Evolutionary conservation across 1,140 invertebrate genomes (phyloP).

Genomic region (honey bee (Apis mellifera)): DNA sequence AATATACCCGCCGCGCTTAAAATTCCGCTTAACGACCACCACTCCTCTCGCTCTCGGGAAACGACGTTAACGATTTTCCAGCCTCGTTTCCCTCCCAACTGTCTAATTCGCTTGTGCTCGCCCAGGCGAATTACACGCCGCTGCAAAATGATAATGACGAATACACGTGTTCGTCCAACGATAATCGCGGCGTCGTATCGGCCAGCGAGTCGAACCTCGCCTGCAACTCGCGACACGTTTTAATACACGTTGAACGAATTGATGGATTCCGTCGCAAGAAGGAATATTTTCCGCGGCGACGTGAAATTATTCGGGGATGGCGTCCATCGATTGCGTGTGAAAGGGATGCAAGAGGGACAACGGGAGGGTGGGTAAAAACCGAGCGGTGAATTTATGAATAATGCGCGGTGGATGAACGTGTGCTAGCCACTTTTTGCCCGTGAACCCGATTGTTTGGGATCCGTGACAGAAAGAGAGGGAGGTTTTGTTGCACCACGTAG

Average conservation of each 20-base stretch:
- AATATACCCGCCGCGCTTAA: background rate
- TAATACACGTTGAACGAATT: slow-evolving; percentile 46
- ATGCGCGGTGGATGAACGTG: background rate
- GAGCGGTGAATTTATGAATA: slow-evolving; percentile 6
- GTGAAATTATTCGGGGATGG: slow-evolving; percentile 14
- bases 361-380: background rate
- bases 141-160: slow-evolving; percentile 32
- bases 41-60: background rate
- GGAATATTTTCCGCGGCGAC: background rate
- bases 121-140: background rate
- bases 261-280: slow-evolving; percentile 31
- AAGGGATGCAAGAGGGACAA: slow-evolving; percentile 9
- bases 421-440: background rate
- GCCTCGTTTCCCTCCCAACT: background rate
- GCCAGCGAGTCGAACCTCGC: background rate
- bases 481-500: background rate
- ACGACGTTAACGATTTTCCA: slow-evolving; percentile 17
- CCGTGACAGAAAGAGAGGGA: background rate
- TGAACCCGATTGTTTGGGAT: background rate
- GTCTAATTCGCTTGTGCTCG: slow-evolving; percentile 14
- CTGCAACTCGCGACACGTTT: slow-evolving; percentile 32
- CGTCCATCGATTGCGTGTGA: background rate
- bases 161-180: slow-evolving; percentile 16
- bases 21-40: slow-evolving; percentile 9
- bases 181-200: no score